Conservation (phyloP, 2,113 vertebrate species). For the human (Homo sapiens) region GRCh38 chr4:147062501-147063000, state of each 20-base stretch:
- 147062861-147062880: neutral
- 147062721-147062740: neutral
- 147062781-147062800: neutral
- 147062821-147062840: rapidly evolving
- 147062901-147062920: neutral
- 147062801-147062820: neutral
- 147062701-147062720: neutral
- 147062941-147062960: neutral
- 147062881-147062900: neutral
- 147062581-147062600: neutral
- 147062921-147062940: neutral
- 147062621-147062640: neutral
- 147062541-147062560: neutral
- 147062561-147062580: neutral
- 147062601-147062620: neutral
- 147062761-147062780: neutral
- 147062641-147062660: neutral
- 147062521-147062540: neutral
- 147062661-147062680: neutral
- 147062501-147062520: neutral
- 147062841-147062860: neutral
- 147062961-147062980: neutral
- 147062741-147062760: neutral
- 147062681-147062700: neutral
- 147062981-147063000: neutral